These are phyloP conservation scores for Xiphydria camelus DNA, from an alignment of 2,888 invertebrate genomes.

Conservation along the genomic window DNA sequence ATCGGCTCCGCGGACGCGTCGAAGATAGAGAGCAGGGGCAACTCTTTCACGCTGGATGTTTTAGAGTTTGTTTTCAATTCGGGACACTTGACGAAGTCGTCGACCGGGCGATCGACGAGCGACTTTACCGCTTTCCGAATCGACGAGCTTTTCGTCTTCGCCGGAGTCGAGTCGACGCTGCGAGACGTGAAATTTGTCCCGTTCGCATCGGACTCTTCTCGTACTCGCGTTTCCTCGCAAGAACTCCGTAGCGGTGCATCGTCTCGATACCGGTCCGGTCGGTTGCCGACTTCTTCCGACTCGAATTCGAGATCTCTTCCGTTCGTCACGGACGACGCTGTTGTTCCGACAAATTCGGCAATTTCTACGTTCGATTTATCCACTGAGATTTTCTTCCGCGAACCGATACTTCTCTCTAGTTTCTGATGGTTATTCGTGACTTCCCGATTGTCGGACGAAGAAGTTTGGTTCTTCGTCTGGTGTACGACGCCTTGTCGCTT, in stretches of 20 bases:
- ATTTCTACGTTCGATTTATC: conserved; percentile 11
- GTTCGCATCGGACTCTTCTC: neutral
- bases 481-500: conserved; percentile 11
- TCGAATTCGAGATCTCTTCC: too few species aligned
- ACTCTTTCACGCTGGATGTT: conserved; percentile 38
- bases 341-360: conserved; percentile 5
- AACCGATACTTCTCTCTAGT: neutral
- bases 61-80: conserved; percentile 20
- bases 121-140: conserved; percentile 18
- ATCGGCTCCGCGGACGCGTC: conserved; percentile 25
- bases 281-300: too few species aligned
- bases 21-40: conserved; percentile 48
- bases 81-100: conserved; percentile 18
- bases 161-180: conserved; percentile 38
- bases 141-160: conserved; percentile 20
- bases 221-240: neutral
- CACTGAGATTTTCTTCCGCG: conserved; percentile 9
- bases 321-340: too few species aligned
- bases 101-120: conserved; percentile 6
- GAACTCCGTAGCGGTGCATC: neutral
- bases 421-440: neutral
- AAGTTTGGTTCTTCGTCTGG: neutral
- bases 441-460: neutral
- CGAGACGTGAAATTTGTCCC: conserved; percentile 20
- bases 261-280: too few species aligned